A percentile compares a stretch with the other conserved stretches of the same genome.
phyloP scores from a whole-genome alignment of 2,888 invertebrate species.

The Philonicus albiceps region DNA sequence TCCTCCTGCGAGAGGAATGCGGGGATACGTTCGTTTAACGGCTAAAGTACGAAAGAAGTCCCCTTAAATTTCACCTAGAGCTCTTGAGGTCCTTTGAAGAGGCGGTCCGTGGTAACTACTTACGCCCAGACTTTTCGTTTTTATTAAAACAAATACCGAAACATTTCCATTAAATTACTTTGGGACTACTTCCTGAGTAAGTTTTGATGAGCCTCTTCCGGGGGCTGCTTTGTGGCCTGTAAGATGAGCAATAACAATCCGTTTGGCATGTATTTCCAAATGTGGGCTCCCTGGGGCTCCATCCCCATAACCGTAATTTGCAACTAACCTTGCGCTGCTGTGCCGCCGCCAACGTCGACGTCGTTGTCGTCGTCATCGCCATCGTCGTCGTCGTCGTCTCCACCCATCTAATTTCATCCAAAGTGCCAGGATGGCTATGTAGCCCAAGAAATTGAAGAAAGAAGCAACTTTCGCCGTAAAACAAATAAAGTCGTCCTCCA shows the following conservation, averaged over 20 bases:
- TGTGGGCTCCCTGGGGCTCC: not conserved
- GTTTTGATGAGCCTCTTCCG: constrained; percentile 13
- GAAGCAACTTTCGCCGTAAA: constrained; percentile 20
- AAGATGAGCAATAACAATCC: constrained; percentile 30
- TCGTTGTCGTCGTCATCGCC: not conserved
- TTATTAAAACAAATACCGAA: constrained; percentile 13
- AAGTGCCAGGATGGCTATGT: not conserved
- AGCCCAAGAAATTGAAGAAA: constrained; percentile 9
- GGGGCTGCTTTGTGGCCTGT: not conserved
- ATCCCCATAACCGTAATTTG: constrained; percentile 36
- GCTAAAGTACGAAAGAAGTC: not conserved
- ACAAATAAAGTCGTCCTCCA: constrained; percentile 11
- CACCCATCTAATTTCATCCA: not conserved
- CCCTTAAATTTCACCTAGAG: not conserved
- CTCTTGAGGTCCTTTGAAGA: not conserved
- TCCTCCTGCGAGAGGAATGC: not conserved
- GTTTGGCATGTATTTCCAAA: constrained; percentile 18
- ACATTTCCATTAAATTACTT: constrained; percentile 1
- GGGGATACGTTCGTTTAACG: not conserved
- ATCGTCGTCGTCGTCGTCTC: not conserved
- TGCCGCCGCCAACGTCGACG: not conserved
- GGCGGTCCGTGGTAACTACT: not conserved
- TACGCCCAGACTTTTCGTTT: constrained; percentile 4
- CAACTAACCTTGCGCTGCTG: constrained; percentile 23
- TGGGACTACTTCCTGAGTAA: constrained; percentile 9